phyloP scores from a whole-genome alignment of 2,113 vertebrate genomes.

The Nannobrachium achirus region DNA sequence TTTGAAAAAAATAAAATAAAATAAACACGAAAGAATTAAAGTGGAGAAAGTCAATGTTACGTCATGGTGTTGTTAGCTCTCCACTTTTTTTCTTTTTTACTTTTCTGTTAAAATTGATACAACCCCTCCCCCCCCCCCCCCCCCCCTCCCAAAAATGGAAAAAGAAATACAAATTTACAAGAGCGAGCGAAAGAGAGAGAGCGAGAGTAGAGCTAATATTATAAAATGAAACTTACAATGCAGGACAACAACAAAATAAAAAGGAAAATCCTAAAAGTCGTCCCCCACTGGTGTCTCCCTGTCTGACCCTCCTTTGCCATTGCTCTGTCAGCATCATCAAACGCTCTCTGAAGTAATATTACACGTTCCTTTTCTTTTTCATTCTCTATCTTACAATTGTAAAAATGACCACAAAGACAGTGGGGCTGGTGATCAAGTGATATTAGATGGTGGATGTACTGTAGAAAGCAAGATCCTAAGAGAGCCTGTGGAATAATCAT shows the following conservation, averaged over 20 bases:
- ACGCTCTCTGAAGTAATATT: constrained; percentile 64
- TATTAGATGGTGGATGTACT: constrained; percentile 40
- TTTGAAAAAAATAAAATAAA: constrained; percentile 67
- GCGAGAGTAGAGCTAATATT: constrained; percentile 49
- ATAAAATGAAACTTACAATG: constrained; percentile 81
- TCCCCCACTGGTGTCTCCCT: constrained; percentile 36
- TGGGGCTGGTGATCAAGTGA: constrained; percentile 31
- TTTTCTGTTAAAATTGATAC: constrained; percentile 70
- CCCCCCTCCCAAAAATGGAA: constrained; percentile 52
- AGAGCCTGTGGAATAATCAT: constrained; percentile 64
- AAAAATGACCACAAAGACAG: constrained; percentile 63
- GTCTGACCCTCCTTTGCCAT: constrained; percentile 45
- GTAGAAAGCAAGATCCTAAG: constrained; percentile 61
- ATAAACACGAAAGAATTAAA: constrained; percentile 70
- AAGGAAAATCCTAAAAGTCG: constrained; percentile 56
- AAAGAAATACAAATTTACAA: constrained; percentile 65
- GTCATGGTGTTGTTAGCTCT: constrained; percentile 81
- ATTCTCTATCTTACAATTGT: constrained; percentile 76
- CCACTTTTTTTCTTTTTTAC: constrained; percentile 48
- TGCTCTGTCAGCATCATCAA: constrained; percentile 54
- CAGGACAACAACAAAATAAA: constrained; percentile 64
- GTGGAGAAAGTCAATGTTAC: constrained; percentile 79
- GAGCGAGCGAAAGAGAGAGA: constrained; percentile 62
- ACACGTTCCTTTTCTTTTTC: constrained; percentile 27
- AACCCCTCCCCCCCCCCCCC: constrained; percentile 50